These are phyloP conservation scores for Lysiphlebus fabarum DNA, from an alignment of 1,140 invertebrate species.

Conservation along the genomic window DNA sequence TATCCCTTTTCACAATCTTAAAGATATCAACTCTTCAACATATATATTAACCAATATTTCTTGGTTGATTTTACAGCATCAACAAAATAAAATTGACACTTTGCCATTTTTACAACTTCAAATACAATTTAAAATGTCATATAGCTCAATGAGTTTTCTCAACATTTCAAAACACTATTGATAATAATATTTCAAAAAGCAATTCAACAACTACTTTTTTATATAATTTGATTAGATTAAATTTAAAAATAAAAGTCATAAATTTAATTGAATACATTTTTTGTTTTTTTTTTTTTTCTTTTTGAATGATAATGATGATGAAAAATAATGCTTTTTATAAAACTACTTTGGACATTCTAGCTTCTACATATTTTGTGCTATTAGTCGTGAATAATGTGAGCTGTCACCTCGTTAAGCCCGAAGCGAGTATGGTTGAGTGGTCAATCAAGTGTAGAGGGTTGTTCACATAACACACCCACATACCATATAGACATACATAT, in stretches of 20 bases:
- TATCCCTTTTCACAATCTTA: too few species aligned
- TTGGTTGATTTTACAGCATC: background rate
- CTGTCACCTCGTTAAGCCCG: conserved; percentile 33
- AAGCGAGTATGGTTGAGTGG: conserved; percentile 29
- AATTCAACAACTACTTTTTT: too few species aligned
- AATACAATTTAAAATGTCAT: too few species aligned
- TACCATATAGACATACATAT: too few species aligned
- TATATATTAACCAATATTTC: background rate
- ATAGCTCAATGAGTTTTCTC: too few species aligned
- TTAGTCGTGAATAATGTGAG: conserved; percentile 47
- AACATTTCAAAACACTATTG: too few species aligned
- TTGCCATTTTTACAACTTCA: background rate
- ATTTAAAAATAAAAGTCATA: too few species aligned
- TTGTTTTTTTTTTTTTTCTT: too few species aligned
- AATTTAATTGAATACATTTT: too few species aligned
- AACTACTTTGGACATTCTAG: conserved; percentile 1
- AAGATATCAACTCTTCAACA: too few species aligned
- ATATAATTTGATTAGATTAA: too few species aligned
- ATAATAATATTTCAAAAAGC: too few species aligned
- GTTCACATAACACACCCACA: background rate
- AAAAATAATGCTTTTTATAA: background rate
- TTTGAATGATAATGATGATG: background rate
- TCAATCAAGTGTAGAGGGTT: conserved; percentile 34
- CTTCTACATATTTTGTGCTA: conserved; percentile 43
- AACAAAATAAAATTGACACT: background rate